These are phyloP conservation scores for Nephrotoma guestfalica DNA, from an alignment of 2,888 invertebrate genomes.

Conservation along the genomic window DNA sequence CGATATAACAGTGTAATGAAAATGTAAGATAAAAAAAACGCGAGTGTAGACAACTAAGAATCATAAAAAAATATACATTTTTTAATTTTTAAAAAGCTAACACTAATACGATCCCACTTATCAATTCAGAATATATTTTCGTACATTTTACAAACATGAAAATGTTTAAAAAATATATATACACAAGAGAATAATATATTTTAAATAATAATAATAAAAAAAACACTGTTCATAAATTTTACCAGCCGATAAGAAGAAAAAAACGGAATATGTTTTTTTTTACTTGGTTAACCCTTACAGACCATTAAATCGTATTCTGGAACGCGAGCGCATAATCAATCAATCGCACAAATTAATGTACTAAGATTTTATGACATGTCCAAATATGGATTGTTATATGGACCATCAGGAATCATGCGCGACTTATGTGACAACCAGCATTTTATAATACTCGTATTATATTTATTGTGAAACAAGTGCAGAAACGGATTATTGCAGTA, in stretches of 20 bases:
- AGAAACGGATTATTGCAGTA: no score
- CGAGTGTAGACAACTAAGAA: slow-evolving; percentile 2
- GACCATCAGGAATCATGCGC: no score
- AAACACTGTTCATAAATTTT: neutral
- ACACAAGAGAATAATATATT: neutral
- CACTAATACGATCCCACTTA: slow-evolving; percentile 4
- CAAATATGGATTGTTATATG: no score
- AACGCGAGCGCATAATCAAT: neutral
- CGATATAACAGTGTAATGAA: neutral
- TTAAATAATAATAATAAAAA: neutral
- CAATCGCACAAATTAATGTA: no score
- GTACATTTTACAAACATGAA: neutral
- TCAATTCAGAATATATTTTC: neutral
- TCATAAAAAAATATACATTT: neutral
- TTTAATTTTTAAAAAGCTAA: neutral
- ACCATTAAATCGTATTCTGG: neutral
- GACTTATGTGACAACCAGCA: no score
- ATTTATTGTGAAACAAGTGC: no score
- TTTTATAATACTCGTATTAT: no score
- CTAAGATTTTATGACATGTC: no score
- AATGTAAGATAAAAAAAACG: neutral
- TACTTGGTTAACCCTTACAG: neutral
- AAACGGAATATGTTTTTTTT: neutral
- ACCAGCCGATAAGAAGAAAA: neutral
- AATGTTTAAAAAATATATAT: neutral